These are phyloP conservation scores for Onychostoma macrolepis DNA, from an alignment of 2,113 vertebrate genomes.

Conservation along the genomic window DNA sequence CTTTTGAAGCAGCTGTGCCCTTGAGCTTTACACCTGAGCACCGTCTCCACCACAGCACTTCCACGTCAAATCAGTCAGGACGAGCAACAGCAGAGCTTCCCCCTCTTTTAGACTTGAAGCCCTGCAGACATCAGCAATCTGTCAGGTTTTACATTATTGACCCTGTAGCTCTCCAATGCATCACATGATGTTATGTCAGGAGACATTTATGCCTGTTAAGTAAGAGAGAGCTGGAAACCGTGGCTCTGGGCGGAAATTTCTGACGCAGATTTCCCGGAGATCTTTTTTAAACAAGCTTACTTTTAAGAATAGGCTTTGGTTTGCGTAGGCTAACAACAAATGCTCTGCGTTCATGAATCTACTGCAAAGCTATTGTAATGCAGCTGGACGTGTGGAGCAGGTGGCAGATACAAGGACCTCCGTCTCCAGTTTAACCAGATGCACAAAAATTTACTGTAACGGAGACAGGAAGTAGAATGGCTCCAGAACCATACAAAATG, in stretches of 20 bases:
- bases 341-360: neutral
- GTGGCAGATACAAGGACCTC: neutral
- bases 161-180: neutral
- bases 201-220: slow-evolving; percentile 16
- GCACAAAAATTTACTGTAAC: slow-evolving; percentile 39
- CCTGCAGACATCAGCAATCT: slow-evolving; percentile 34
- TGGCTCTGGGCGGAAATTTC: neutral
- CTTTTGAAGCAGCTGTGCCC: slow-evolving; percentile 31
- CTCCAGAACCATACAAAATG: slow-evolving; percentile 58
- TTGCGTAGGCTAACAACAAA: neutral
- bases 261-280: neutral
- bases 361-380: slow-evolving; percentile 1
- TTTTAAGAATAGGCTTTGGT: neutral
- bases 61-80: slow-evolving; percentile 35
- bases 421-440: neutral
- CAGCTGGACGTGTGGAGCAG: neutral
- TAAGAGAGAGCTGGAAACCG: neutral
- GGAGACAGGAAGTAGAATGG: slow-evolving; percentile 34
- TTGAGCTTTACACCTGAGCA: slow-evolving; percentile 26
- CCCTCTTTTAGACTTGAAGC: slow-evolving; percentile 14
- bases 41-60: slow-evolving; percentile 26
- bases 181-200: slow-evolving; percentile 12
- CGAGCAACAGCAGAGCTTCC: neutral
- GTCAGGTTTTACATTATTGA: slow-evolving; percentile 31
- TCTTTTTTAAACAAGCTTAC: neutral